Evolutionary conservation across 2,113 vertebrate genomes (phyloP).

Genomic region (Grus americana): DNA sequence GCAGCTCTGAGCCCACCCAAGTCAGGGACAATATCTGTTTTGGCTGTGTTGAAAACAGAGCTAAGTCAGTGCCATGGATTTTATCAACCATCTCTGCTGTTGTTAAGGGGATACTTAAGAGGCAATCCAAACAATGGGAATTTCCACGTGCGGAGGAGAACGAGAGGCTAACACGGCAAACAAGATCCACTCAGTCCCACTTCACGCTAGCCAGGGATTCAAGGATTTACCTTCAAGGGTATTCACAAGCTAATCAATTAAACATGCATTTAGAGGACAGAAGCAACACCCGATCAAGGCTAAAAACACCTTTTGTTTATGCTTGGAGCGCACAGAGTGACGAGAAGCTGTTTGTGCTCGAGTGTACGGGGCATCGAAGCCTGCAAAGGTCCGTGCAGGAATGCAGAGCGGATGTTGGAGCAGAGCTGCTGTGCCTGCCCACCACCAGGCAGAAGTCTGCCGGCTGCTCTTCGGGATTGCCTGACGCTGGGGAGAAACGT

Average conservation of each 20-base stretch:
- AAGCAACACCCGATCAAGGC: fast-evolving
- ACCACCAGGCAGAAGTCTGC: neutral
- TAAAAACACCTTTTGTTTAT: fast-evolving
- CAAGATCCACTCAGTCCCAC: neutral
- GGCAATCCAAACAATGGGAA: neutral
- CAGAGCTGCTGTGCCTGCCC: neutral
- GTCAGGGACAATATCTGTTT: neutral
- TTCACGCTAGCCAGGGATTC: neutral
- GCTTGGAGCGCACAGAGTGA: neutral
- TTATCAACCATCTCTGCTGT: neutral
- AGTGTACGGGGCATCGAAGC: fast-evolving
- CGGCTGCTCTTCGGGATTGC: neutral
- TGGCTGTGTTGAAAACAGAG: neutral
- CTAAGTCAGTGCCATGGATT: neutral
- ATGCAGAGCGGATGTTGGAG: neutral
- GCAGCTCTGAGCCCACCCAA: neutral
- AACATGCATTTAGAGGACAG: neutral
- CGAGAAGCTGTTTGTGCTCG: neutral
- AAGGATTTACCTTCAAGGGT: neutral
- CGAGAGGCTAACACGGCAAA: neutral
- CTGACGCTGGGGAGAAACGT: fast-evolving
- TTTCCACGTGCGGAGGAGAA: neutral
- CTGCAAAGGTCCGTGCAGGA: neutral
- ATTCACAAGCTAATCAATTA: neutral
- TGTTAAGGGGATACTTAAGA: neutral